Evolutionary conservation across 2,797 vertebrate species (phyloP), one percentile per base, ranked within the genome.

Genomic region (Sebastes trivittatus): DNA sequence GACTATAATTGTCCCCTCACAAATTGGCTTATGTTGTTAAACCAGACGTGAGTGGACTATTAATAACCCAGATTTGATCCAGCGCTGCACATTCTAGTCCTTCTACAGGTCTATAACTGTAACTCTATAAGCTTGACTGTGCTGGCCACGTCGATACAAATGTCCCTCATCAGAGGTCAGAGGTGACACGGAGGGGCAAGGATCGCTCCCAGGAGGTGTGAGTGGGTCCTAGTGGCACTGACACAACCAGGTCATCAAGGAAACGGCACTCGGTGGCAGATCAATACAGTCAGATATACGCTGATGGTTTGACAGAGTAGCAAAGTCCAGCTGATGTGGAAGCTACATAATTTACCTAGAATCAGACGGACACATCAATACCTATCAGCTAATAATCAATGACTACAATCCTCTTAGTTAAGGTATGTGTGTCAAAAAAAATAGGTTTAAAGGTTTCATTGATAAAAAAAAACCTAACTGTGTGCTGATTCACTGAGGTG

Each of bases 131-230:
- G 62, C 56, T 38, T 74, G 78, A 84, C 63, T 30, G 42, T 46
- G 27, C 55, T 58, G 22, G n/a, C 29, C 63, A 60, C 65, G 76
- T 92, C 83, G 76, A 92, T 89, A 88, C 74, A 81, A 90, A 89
- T 32, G 78, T 74, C 83, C 77, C 59, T 75, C 68, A 85, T 76
- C 59, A 80, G 81, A 88, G 87, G 83, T 89, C 84, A 78, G 34
- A 88, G 87, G 74, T 87, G 77, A 80, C 84, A 79, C 11, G 63
- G 62, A 90, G 55, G 83, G 61, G 65, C 59, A 78, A 78, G 27
- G 56, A 42, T 58, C 68, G 22, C 68, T 79, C 69, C 62, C 75
- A 61, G 75, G 60, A 68, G 76, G 36, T 58, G 77, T 4, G 58
- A 62, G 29, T 7, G 75, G 22, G 56, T 83, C 77, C 63, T 72